A percentile compares a stretch with the other conserved stretches of the same genome.
Conservation (phyloP, 2,797 vertebrate genomes). For the Alcedo quadribrachys region DNA sequence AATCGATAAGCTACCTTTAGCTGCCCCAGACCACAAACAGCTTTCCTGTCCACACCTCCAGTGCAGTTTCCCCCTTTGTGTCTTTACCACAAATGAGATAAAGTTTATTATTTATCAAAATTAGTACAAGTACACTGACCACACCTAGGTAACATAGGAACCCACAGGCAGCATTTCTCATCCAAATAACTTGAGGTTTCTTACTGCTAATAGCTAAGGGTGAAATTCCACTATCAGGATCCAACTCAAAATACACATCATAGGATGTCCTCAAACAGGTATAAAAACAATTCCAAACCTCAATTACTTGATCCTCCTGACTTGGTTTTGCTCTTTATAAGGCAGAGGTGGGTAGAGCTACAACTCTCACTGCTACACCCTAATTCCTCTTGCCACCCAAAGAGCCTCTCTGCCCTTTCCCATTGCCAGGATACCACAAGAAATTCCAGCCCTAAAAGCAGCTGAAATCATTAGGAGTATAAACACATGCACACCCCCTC, state of each 20-base stretch:
- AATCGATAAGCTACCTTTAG: not conserved
- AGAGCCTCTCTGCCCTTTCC: not conserved
- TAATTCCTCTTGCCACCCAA: not conserved
- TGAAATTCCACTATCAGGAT: not conserved
- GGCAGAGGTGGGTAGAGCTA: not conserved
- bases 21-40: not conserved
- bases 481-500: rapidly evolving
- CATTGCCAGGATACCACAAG: not conserved
- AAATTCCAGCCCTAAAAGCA: not conserved
- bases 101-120: too few species aligned
- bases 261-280: not conserved
- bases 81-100: not conserved
- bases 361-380: not conserved
- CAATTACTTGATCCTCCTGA: not conserved
- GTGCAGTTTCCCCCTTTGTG: not conserved
- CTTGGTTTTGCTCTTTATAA: not conserved
- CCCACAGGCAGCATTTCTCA: not conserved
- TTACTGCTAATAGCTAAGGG: not conserved
- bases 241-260: not conserved
- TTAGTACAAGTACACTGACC: not conserved
- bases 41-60: not conserved
- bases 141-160: rapidly evolving
- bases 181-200: not conserved
- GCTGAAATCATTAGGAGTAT: not conserved
- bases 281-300: not conserved